Evolutionary conservation across 2,888 invertebrate species (phyloP).

Genomic region (Sinodicranocentrus sp.): DNA sequence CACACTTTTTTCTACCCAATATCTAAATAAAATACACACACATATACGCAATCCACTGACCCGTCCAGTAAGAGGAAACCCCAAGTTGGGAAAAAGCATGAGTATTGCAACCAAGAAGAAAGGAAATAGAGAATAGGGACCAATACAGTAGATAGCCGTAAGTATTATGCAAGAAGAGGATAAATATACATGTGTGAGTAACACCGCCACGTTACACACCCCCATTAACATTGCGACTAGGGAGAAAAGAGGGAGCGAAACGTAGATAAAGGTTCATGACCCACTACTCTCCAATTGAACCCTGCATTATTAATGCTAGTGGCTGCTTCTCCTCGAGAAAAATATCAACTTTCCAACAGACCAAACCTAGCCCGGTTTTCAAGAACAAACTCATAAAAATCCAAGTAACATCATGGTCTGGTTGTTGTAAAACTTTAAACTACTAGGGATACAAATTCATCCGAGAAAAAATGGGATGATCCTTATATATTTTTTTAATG

Average conservation of each 20-base stretch:
- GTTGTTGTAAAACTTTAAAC: too few relatives aligned
- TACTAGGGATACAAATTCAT: too few relatives aligned
- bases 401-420: too few relatives aligned
- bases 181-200: not conserved
- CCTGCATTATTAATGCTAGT: constrained; percentile 56
- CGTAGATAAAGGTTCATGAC: constrained; percentile 58
- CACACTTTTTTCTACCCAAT: not conserved
- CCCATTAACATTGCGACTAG: not conserved
- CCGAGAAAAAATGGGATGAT: not conserved
- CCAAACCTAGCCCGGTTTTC: not conserved
- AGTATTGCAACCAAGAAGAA: too few relatives aligned
- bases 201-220: too few relatives aligned
- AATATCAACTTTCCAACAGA: not conserved
- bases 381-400: constrained; percentile 37
- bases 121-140: too few relatives aligned
- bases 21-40: not conserved
- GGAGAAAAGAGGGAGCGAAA: constrained; percentile 1
- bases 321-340: not conserved
- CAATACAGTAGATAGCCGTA: too few relatives aligned
- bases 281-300: constrained; percentile 60
- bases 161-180: too few relatives aligned
- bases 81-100: too few relatives aligned
- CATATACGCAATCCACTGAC: not conserved
- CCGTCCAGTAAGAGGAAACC: too few relatives aligned
- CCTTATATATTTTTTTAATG: not conserved